Conservation (phyloP, 23 tunicate genomes). For the Trididemnum miniatum region DNA sequence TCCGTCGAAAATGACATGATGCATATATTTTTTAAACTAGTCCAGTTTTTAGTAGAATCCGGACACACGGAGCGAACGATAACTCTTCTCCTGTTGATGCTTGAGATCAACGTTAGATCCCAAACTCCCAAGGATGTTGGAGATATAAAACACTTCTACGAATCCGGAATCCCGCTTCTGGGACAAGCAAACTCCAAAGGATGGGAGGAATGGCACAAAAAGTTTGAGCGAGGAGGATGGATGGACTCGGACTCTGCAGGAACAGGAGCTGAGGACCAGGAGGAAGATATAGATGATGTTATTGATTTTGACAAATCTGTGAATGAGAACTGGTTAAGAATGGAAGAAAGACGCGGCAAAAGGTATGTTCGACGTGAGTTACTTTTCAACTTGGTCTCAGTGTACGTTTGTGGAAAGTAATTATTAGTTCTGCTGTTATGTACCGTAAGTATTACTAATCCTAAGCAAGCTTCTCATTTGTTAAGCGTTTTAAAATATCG, state of each 20-base stretch:
- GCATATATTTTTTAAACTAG: constrained; percentile 22
- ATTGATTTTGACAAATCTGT: constrained; percentile 55
- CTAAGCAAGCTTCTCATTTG: too few species aligned
- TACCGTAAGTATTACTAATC: too few species aligned
- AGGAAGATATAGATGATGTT: constrained; percentile 55
- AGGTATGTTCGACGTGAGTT: constrained; percentile 31
- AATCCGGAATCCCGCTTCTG: constrained; percentile 49
- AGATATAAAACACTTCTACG: constrained; percentile 48
- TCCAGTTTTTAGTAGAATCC: constrained; percentile 43
- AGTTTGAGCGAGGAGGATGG: constrained; percentile 79
- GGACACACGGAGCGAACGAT: constrained; percentile 60
- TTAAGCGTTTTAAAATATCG: too few species aligned
- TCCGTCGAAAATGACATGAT: constrained; percentile 30
- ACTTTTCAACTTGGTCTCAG: not conserved
- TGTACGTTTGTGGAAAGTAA: too few species aligned
- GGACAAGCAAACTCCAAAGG: constrained; percentile 59
- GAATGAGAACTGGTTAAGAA: constrained; percentile 50
- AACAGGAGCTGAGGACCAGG: constrained; percentile 20
- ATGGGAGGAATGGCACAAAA: constrained; percentile 48
- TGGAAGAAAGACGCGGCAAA: constrained; percentile 33
- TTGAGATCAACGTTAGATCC: constrained; percentile 58
- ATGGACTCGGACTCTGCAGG: not conserved
- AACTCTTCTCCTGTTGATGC: constrained; percentile 28
- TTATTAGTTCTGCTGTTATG: too few species aligned
- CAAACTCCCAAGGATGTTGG: constrained; percentile 2